Percentiles rank a stretch among this genome's conserved stretches.
Evolutionary conservation across 2,113 vertebrate species (phyloP).

Genomic region (Condylura cristata): DNA sequence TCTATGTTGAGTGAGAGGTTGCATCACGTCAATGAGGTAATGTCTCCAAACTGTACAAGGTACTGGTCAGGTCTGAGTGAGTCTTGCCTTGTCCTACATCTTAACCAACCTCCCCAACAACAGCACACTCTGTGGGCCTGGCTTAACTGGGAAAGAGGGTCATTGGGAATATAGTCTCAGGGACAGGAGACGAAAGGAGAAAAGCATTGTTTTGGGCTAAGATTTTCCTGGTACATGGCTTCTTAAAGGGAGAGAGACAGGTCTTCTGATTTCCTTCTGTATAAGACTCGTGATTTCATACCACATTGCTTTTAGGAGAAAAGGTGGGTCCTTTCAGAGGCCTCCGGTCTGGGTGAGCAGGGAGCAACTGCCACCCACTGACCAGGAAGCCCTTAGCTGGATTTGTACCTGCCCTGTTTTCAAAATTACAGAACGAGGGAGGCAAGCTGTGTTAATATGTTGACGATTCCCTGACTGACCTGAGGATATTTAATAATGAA

Average conservation of each 20-base stretch:
- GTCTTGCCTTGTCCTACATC: background rate
- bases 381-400: background rate
- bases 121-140: background rate
- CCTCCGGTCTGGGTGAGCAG: background rate
- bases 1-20: slow-evolving; percentile 46
- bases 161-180: background rate
- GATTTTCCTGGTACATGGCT: background rate
- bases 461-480: background rate
- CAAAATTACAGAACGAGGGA: slow-evolving; percentile 27
- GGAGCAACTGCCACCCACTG: background rate
- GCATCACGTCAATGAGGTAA: slow-evolving; percentile 46
- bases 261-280: background rate
- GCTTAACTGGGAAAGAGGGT: background rate
- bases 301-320: background rate
- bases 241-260: background rate
- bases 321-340: background rate
- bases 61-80: background rate
- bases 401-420: background rate
- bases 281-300: background rate
- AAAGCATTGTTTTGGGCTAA: background rate
- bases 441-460: background rate
- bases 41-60: background rate
- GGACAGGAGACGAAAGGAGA: background rate
- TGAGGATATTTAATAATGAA: slow-evolving; percentile 38
- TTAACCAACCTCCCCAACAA: background rate